phyloP scores from a whole-genome alignment of 2,113 vertebrate species.

The Plecturocebus donacophilus region DNA sequence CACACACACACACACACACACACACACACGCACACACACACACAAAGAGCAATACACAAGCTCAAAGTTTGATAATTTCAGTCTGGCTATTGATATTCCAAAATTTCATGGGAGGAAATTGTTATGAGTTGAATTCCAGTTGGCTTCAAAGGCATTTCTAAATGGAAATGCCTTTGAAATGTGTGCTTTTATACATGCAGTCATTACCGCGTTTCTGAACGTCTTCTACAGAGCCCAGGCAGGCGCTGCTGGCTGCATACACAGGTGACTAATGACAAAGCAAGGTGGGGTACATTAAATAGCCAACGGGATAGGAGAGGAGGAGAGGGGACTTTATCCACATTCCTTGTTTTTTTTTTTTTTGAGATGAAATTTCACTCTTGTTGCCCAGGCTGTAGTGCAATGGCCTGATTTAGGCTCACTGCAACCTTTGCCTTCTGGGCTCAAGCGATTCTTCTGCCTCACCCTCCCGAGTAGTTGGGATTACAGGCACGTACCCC shows the following conservation, averaged over 20 bases:
- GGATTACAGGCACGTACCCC: no score
- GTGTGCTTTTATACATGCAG: background rate
- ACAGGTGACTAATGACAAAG: background rate
- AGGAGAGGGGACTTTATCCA: background rate
- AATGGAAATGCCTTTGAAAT: background rate
- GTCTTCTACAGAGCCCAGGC: background rate
- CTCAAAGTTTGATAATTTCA: background rate
- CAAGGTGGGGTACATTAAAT: background rate
- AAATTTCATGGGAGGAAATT: background rate
- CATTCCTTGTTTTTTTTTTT: no score
- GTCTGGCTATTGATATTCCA: background rate
- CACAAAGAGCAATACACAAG: background rate
- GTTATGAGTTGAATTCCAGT: background rate
- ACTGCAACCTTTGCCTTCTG: no score
- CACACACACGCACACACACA: background rate
- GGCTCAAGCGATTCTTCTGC: no score
- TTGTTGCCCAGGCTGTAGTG: no score
- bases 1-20: background rate
- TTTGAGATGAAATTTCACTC: no score
- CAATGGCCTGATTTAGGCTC: no score
- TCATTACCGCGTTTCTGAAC: background rate
- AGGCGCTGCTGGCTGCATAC: background rate
- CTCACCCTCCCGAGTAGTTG: no score
- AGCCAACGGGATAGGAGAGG: background rate
- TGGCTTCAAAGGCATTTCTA: background rate